A percentile compares a stretch with the other conserved stretches of the same genome.
These are phyloP conservation scores for Neuroscelio doddi DNA, from an alignment of 2,888 invertebrate genomes.

Conservation along the genomic window DNA sequence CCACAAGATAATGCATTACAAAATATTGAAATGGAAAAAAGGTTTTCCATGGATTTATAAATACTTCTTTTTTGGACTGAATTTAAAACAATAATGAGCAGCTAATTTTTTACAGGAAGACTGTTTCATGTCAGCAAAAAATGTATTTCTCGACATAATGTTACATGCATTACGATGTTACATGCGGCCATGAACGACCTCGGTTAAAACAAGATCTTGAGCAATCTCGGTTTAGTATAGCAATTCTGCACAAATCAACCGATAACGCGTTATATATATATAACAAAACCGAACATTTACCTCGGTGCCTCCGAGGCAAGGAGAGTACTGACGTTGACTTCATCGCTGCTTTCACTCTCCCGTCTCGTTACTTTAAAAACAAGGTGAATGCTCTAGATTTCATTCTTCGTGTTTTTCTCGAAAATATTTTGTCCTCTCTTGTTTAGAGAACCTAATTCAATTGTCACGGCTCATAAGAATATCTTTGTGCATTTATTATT, in stretches of 20 bases:
- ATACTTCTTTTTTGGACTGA: background rate
- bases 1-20: too few relatives aligned
- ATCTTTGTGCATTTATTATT: too few relatives aligned
- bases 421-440: background rate
- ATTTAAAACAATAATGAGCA: background rate
- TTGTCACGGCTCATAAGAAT: too few relatives aligned
- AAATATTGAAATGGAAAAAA: too few relatives aligned
- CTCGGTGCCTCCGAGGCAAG: constrained; percentile 14
- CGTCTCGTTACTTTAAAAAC: constrained; percentile 22
- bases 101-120: constrained; percentile 6
- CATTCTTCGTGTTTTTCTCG: constrained; percentile 1
- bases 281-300: constrained; percentile 34
- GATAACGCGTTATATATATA: constrained; percentile 37
- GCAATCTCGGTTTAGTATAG: constrained; percentile 21
- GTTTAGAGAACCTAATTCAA: too few relatives aligned
- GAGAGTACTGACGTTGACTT: constrained; percentile 22
- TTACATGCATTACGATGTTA: constrained; percentile 19
- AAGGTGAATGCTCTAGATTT: constrained; percentile 19
- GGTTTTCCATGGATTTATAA: too few relatives aligned
- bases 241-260: constrained; percentile 21
- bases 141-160: background rate
- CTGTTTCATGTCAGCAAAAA: constrained; percentile 12
- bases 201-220: constrained; percentile 35
- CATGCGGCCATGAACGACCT: constrained; percentile 41
- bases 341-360: constrained; percentile 33